Conservation (phyloP, 2,113 vertebrate genomes). For the Axis porcinus region DNA sequence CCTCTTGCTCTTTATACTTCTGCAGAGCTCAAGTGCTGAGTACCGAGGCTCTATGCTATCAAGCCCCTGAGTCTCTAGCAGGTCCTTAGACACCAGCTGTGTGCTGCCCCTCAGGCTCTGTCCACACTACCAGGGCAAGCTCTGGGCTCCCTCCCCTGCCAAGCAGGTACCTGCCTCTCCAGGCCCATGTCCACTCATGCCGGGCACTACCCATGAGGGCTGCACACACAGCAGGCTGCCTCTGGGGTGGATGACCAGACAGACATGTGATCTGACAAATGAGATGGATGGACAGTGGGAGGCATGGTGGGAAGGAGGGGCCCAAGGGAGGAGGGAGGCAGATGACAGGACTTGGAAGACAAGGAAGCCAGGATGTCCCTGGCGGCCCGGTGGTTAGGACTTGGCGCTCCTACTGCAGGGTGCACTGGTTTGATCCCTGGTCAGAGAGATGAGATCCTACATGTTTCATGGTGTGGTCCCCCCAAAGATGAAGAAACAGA, state of each 20-base stretch:
- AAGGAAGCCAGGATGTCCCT: background rate
- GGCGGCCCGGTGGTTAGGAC: background rate
- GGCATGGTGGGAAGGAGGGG: background rate
- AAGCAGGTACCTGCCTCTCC: background rate
- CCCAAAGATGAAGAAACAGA: background rate
- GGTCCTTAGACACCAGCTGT: background rate
- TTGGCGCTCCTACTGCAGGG: background rate
- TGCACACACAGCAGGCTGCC: rapidly evolving
- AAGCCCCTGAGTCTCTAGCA: background rate
- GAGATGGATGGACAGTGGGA: background rate
- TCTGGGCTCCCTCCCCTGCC: background rate
- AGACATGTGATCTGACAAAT: background rate
- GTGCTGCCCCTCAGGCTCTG: background rate
- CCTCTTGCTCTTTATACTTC: background rate
- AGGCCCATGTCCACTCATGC: rapidly evolving
- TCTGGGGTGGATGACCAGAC: background rate
- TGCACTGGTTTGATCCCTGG: rapidly evolving
- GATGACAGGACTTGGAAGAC: background rate
- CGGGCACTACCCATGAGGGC: rapidly evolving
- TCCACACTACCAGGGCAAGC: background rate
- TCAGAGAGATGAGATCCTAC: background rate
- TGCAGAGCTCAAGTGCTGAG: background rate
- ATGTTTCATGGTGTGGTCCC: background rate
- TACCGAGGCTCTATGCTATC: background rate
- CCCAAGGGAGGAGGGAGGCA: background rate